Evolutionary conservation across 1,140 invertebrate genomes (phyloP).

Genomic region (Drosophila dunni): DNA sequence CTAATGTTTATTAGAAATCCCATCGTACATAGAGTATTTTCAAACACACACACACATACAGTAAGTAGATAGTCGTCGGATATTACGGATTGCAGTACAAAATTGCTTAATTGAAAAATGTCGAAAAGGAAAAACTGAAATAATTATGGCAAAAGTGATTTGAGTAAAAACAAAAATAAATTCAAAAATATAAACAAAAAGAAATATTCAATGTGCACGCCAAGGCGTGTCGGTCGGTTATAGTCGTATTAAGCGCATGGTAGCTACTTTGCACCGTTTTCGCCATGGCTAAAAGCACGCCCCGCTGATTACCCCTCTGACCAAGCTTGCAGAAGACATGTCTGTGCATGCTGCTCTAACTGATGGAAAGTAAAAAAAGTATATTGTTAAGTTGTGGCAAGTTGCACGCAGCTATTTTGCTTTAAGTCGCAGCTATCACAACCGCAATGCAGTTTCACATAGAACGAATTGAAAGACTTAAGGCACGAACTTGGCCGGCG

Average conservation of each 20-base stretch:
- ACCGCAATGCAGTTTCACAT: neutral
- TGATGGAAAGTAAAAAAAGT: slow-evolving; percentile 1
- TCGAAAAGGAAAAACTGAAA: slow-evolving; percentile 52
- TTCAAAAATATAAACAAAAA: slow-evolving; percentile 1
- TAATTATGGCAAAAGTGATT: slow-evolving; percentile 64
- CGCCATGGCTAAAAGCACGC: neutral
- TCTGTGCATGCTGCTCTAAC: slow-evolving; percentile 3
- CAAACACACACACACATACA: slow-evolving; percentile 1
- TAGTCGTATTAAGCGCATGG: slow-evolving; percentile 39
- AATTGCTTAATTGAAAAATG: slow-evolving; percentile 77
- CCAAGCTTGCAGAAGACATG: neutral
- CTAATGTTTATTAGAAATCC: slow-evolving; percentile 30
- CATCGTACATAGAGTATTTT: neutral
- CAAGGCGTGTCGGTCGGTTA: slow-evolving; percentile 48
- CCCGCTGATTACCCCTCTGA: neutral
- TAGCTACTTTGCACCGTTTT: slow-evolving; percentile 31
- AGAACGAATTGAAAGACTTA: slow-evolving; percentile 51
- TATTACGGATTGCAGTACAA: slow-evolving; percentile 37
- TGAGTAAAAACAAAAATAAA: slow-evolving; percentile 9
- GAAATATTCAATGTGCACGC: slow-evolving; percentile 56
- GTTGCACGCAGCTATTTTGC: slow-evolving; percentile 22
- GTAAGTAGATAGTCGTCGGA: slow-evolving; percentile 5
- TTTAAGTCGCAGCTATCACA: slow-evolving; percentile 9
- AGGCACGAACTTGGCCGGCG: slow-evolving; percentile 43
- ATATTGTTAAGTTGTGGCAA: slow-evolving; percentile 19